These are phyloP conservation scores for Takifugu bimaculatus DNA, from an alignment of 2,113 vertebrate species.

Conservation along the genomic window DNA sequence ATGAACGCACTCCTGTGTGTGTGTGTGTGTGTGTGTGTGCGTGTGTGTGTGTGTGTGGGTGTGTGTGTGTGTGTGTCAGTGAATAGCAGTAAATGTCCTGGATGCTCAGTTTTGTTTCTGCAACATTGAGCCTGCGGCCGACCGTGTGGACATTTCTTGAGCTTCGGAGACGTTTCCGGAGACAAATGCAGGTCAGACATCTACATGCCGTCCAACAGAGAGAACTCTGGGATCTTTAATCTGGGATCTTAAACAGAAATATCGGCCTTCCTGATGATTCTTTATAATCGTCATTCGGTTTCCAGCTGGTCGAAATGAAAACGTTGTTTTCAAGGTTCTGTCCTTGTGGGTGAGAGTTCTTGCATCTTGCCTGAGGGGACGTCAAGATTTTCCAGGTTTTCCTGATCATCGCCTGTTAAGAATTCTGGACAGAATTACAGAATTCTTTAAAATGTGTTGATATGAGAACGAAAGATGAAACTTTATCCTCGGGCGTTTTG, in stretches of 20 bases:
- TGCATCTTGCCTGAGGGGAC: too few species aligned
- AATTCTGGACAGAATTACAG: too few species aligned
- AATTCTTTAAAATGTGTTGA: too few species aligned
- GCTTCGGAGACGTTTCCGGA: conserved; percentile 57
- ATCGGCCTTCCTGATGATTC: too few species aligned
- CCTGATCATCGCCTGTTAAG: too few species aligned
- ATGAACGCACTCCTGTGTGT: conserved; percentile 57
- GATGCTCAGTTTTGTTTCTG: conserved; percentile 51
- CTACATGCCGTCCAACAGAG: not conserved
- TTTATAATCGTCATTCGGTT: too few species aligned
- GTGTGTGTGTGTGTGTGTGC: conserved; percentile 9
- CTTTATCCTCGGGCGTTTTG: not conserved
- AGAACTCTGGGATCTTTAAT: too few species aligned
- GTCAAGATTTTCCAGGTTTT: too few species aligned
- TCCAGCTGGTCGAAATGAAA: too few species aligned
- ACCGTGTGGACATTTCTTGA: conserved; percentile 55
- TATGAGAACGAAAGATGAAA: conserved; percentile 42
- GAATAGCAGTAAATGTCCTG: conserved; percentile 64
- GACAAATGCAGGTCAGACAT: conserved; percentile 70
- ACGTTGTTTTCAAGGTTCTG: too few species aligned
- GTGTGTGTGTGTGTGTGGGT: conserved; percentile 2
- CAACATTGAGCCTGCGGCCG: conserved; percentile 45
- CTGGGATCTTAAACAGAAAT: too few species aligned
- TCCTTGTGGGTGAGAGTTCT: too few species aligned
- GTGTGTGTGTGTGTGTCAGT: conserved; percentile 16